phyloP scores from a whole-genome alignment of 1,140 invertebrate species.

The Colletes gigas region DNA sequence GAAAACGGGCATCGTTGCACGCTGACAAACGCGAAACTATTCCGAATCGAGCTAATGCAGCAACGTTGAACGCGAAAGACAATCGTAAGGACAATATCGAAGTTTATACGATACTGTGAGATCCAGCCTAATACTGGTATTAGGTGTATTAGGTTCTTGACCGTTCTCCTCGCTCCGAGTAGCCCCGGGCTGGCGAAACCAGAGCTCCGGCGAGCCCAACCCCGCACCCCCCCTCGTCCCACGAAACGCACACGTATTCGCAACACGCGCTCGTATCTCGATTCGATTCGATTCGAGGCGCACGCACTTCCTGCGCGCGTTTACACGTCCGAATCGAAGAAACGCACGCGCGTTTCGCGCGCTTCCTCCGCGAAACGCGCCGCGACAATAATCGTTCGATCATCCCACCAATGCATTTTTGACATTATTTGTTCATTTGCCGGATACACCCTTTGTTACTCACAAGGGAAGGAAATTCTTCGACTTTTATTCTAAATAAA shows the following conservation, averaged over 20 bases:
- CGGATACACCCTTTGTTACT: too few species aligned
- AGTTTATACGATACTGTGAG: constrained; percentile 39
- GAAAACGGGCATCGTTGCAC: too few species aligned
- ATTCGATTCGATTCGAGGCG: constrained; percentile 24
- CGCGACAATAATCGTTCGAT: background rate
- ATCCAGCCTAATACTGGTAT: constrained; percentile 59
- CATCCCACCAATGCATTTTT: too few species aligned
- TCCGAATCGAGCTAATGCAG: too few species aligned
- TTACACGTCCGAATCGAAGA: constrained; percentile 42
- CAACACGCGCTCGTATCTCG: constrained; percentile 28
- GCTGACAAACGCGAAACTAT: too few species aligned
- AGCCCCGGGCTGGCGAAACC: constrained; percentile 66
- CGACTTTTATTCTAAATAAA: too few species aligned
- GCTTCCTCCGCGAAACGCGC: constrained; percentile 31
- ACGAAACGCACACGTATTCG: constrained; percentile 1
- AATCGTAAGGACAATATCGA: constrained; percentile 25
- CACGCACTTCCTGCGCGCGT: constrained; percentile 44
- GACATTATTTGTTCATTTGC: too few species aligned
- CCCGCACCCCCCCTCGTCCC: constrained; percentile 19
- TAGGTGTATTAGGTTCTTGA: constrained; percentile 67
- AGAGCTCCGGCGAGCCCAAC: constrained; percentile 53
- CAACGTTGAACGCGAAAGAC: too few species aligned
- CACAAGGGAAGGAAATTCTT: too few species aligned
- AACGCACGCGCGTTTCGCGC: constrained; percentile 40
- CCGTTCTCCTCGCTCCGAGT: constrained; percentile 51